These are phyloP conservation scores for Zonitis immaculata DNA, from an alignment of 2,888 invertebrate species.

Conservation along the genomic window DNA sequence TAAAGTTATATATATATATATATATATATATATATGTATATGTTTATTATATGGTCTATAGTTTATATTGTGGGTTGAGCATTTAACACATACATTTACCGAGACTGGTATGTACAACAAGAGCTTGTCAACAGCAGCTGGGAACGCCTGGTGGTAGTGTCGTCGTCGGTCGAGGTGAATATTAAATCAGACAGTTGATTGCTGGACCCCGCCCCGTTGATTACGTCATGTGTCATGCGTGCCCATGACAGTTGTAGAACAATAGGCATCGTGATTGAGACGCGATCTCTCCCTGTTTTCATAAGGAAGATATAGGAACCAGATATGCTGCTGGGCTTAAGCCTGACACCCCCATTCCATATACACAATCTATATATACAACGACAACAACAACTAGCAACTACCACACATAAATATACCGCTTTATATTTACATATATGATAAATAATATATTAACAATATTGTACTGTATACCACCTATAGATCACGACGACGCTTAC, in stretches of 20 bases:
- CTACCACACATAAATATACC: no score
- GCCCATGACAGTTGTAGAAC: slow-evolving; percentile 45
- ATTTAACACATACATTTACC: slow-evolving; percentile 41
- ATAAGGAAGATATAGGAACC: slow-evolving; percentile 34
- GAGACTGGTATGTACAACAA: slow-evolving; percentile 38
- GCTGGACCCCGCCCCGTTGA: slow-evolving; percentile 46
- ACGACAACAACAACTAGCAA: not conserved
- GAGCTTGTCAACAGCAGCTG: slow-evolving; percentile 45
- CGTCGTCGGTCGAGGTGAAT: slow-evolving; percentile 46
- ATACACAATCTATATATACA: not conserved
- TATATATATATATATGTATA: no score
- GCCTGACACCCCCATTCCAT: slow-evolving; percentile 25
- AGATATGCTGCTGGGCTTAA: slow-evolving; percentile 34
- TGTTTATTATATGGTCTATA: slow-evolving; percentile 18
- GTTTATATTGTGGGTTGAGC: slow-evolving; percentile 44
- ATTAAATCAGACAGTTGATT: slow-evolving; percentile 50
- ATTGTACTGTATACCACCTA: not conserved
- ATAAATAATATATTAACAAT: not conserved
- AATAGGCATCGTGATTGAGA: slow-evolving; percentile 46
- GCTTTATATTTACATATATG: not conserved
- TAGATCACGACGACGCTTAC: slow-evolving; percentile 11
- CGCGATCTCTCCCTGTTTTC: slow-evolving; percentile 36
- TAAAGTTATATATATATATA: no score
- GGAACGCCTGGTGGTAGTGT: slow-evolving; percentile 43
- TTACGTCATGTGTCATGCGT: slow-evolving; percentile 49